Evolutionary conservation across 1,140 invertebrate species (phyloP), one percentile per base, ranked within the genome.

Genomic region (Aphelinus atriplicis): DNA sequence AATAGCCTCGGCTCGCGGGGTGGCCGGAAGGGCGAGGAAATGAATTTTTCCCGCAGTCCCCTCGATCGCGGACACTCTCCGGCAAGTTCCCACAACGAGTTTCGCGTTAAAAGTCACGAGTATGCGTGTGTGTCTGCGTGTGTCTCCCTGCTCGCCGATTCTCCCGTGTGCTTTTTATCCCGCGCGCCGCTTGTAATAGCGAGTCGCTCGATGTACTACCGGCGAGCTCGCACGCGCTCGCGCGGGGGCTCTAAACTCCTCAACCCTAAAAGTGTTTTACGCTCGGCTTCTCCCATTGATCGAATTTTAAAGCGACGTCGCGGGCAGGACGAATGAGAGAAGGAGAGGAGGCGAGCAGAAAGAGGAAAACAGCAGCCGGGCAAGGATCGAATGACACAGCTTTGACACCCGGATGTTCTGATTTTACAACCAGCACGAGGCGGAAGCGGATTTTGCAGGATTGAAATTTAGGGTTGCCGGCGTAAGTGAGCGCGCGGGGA

Each of bases 201-300:
- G 81, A 85, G 81, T 63, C 58, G 75, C 75, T 71, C 58, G 78
- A 51, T 48, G 66, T 67, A 66, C 66, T 71, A 53, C 71, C 67
- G 76, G 68, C 77, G 68, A 68, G 79, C 68, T 75, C 64, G 78
- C 62, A 73, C 69, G 80, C 76, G 78, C 64, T 77, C 78, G 78
- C 4, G 77, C 68, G 73, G 71, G 76, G 80, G 80, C 84, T 85
- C 86, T 85, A 85, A 86, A 86, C 81, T 86, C 78, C 81, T 86
- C 84, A 86, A 85, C 85, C 86, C 86, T 87, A 87, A 88, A 87
- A 88, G 85, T 85, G 85, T 87, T 88, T 87, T 86, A 88, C 85
- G 86, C 82, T 84, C 82, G 81, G 84, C 80, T 78, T 87, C 83
- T 85, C 80, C 87, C 86, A 88, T 88, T 88, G 86, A 88, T 88